Base-by-base conservation (phyloP, 2,888 invertebrate genomes). In the Leptinotarsa peninsularis region DNA sequence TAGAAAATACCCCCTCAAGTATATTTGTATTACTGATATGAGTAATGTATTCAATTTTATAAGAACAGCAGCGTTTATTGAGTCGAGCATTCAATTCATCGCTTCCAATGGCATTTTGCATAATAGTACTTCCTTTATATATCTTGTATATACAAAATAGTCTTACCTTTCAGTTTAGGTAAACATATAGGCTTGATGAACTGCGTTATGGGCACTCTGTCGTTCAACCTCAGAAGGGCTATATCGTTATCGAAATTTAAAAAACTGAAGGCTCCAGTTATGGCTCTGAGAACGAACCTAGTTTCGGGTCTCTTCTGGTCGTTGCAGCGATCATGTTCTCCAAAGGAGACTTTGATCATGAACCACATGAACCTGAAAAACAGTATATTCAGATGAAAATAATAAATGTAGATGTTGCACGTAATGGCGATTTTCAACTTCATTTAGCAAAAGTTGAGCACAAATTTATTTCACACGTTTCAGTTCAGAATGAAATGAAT, bases 231-330 rank as follows among this genome's bases (percentile, higher is more conserved):
- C 74, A 97, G 88, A 72, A 97, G 87, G 0, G 96, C 96, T 79
- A 97, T 95, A 86, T 97, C 96, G 86, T 96, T 94, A 88, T 96
- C 95, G 84, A 96, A 97, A 88, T 95, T 96, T 69, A 93, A 90
- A 84, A 95, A 93, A 82, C 94, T 95, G 89, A 96, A 97, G 83
- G 94, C 93, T 80, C 95, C 94, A 13, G 93, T 91, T 72, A 94
- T 91, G 67, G 94, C 94, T 70, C 95, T 90, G 49, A 95, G 87
- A 63, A 95, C 95, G 86, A 94, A 95, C 81, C 95, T 91, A 0
- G 94, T 93, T 88, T 96, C 95, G 0, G 95, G 94, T 67, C 93
- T 90, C 66, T 88, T 88, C 60, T 93, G 93, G 71, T 93, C 92
- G 83, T 93, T 92, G 88, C 96, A 96, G 66, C 95, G 92, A 88